These are phyloP conservation scores for Leptopilina clavipes DNA, from an alignment of 1,140 invertebrate species.

Conservation along the genomic window DNA sequence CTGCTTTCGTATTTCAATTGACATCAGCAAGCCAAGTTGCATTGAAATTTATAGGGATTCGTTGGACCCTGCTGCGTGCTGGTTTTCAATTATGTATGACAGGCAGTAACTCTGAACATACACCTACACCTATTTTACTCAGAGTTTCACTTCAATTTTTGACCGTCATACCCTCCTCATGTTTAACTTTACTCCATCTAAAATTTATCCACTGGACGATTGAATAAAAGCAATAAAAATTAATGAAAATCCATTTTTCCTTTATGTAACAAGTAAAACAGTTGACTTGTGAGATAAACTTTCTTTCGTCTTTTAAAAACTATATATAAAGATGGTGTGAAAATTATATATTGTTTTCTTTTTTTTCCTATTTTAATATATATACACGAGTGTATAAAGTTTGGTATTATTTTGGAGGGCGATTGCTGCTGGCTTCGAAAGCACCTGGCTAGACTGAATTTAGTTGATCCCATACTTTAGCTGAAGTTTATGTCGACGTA, in stretches of 20 bases:
- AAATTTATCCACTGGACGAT: slow-evolving; percentile 33
- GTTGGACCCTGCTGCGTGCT: slow-evolving; percentile 56
- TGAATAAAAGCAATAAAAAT: background rate
- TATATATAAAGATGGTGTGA: too few species aligned
- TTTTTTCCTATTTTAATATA: too few species aligned
- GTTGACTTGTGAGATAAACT: too few species aligned
- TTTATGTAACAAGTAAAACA: too few species aligned
- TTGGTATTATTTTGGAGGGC: slow-evolving; percentile 7
- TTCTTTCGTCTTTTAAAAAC: too few species aligned
- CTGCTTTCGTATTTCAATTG: slow-evolving; percentile 36
- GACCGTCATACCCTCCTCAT: slow-evolving; percentile 4
- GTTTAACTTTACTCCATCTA: background rate
- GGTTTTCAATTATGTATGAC: slow-evolving; percentile 62
- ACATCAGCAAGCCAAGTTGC: slow-evolving; percentile 54
- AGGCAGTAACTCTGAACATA: slow-evolving; percentile 55
- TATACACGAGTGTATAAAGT: background rate
- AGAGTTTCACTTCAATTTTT: slow-evolving; percentile 40
- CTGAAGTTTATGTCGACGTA: slow-evolving; percentile 28
- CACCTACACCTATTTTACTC: slow-evolving; percentile 49
- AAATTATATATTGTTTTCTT: too few species aligned
- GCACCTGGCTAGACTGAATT: slow-evolving; percentile 32
- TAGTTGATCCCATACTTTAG: slow-evolving; percentile 31
- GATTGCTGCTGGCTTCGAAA: slow-evolving; percentile 11
- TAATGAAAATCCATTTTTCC: too few species aligned
- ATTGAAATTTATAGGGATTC: slow-evolving; percentile 59